Evolutionary conservation across 1,140 invertebrate genomes (phyloP), one percentile per base, ranked within the genome.

Genomic region (Triops longicaudatus): DNA sequence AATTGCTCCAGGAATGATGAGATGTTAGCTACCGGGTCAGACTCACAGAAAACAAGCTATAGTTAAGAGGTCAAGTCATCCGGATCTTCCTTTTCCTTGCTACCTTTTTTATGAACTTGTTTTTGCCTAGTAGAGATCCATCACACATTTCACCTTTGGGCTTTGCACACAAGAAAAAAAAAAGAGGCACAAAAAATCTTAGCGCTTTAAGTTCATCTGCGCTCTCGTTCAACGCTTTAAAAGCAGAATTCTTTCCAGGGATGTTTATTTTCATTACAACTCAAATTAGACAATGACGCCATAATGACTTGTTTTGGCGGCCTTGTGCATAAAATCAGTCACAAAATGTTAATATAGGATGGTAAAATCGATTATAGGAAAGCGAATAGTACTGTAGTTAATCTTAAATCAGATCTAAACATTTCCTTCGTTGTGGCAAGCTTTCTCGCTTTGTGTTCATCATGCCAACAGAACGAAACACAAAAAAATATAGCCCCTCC

Each of bases 31-130:
- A 63, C 50, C 31, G 31, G 31, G 31, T 37, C 31, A 37, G 31
- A 37, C 31, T 4, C 31, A 37, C 31, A 37, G 31, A 37, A 7
- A 63, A 63, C 14, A 22, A 63, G 50, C 17, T 9, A 63, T 37
- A 63, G 50, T 63, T 17, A 63, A 63, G 50, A 63, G 50, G 50
- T 63, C 50, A 63, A 63, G 50, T 63, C 50, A 63, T 63, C 50
- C 50, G 50, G 50, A 63, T 63, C 50, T 63, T 63, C 50, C 50
- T 63, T 17, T 22, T 17, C 50, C 50, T n/a, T 22, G 50, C 50
- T 63, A n/a, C 22, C 31, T 37, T 37, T 37, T 37, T 37, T 37
- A 37, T 37, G 31, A 37, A 37, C 31, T 37, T 37, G 31, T 37
- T 37, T 37, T 37, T 37, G 31, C 31, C 31, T 37, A n/a, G 31